Conservation (phyloP, 2,113 vertebrate species). For the Crypturellus undulatus region DNA sequence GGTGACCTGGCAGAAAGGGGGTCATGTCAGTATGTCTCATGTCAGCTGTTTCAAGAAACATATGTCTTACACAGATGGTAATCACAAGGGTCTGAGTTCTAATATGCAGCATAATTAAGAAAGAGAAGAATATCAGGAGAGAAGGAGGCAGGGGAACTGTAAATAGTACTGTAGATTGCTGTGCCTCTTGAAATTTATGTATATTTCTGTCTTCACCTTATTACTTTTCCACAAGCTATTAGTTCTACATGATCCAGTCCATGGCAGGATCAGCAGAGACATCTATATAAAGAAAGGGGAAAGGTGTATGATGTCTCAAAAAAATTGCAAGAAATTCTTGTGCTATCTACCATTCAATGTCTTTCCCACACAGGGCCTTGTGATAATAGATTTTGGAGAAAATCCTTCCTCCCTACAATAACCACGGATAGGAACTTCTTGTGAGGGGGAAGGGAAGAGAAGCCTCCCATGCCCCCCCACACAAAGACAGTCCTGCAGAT, state of each 20-base stretch:
- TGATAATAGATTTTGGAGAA: neutral
- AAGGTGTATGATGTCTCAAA: neutral
- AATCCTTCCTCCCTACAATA: neutral
- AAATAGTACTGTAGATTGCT: neutral
- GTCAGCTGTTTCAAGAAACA: neutral
- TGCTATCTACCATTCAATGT: neutral
- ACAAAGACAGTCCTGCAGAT: neutral
- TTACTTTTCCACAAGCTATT: neutral
- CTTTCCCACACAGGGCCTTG: neutral
- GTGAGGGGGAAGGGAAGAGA: neutral
- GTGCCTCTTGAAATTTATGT: neutral
- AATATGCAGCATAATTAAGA: neutral
- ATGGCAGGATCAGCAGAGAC: neutral
- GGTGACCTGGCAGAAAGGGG: neutral
- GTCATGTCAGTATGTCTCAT: neutral
- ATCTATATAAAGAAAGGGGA: neutral
- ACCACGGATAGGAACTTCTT: neutral
- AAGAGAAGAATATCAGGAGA: neutral
- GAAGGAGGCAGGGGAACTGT: neutral
- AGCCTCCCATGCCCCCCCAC: neutral
- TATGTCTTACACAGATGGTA: accelerated
- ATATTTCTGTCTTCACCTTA: neutral
- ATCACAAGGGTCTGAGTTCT: neutral
- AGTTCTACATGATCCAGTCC: neutral
- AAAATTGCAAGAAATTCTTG: neutral